A percentile compares a stretch with the other conserved stretches of the same genome.
These are phyloP conservation scores for Hyles lineata DNA, from an alignment of 2,888 invertebrate genomes.

Conservation along the genomic window DNA sequence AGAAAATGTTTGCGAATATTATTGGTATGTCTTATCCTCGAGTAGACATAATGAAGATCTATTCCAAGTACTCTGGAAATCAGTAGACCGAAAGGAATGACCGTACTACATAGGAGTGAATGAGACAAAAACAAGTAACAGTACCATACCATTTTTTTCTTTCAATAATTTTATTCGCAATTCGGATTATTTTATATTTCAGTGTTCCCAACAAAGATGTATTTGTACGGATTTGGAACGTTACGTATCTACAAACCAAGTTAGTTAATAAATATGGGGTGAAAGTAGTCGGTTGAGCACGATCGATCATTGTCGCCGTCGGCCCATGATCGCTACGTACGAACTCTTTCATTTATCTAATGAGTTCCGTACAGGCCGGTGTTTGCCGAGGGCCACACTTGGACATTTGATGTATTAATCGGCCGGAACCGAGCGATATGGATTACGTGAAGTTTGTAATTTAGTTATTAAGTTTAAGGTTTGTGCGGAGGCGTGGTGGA, in stretches of 20 bases:
- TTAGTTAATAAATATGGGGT: slow-evolving; percentile 6
- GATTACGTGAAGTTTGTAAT: slow-evolving; percentile 30
- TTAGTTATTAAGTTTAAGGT: slow-evolving; percentile 5
- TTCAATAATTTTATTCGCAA: too few relatives aligned
- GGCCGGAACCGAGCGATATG: slow-evolving; percentile 47
- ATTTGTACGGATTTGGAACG: background rate
- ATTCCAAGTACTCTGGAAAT: too few relatives aligned
- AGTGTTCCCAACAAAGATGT: too few relatives aligned
- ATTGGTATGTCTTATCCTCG: too few relatives aligned
- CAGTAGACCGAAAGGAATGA: too few relatives aligned
- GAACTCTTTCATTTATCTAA: slow-evolving; percentile 83
- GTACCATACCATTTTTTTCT: too few relatives aligned
- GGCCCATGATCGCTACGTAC: slow-evolving; percentile 37
- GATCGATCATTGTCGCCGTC: slow-evolving; percentile 65
- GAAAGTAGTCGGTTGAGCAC: slow-evolving; percentile 38
- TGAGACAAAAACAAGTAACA: too few relatives aligned
- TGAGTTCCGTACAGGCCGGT: slow-evolving; percentile 58
- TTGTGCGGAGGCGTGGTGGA: background rate
- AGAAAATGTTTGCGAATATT: too few relatives aligned
- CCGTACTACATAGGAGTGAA: too few relatives aligned
- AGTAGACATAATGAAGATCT: too few relatives aligned
- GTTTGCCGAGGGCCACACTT: slow-evolving; percentile 59
- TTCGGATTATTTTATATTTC: too few relatives aligned
- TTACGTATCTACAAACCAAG: background rate
- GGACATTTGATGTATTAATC: slow-evolving; percentile 73